These are phyloP conservation scores for Microplitis demolitor DNA, from an alignment of 1,140 invertebrate species.

Conservation along the genomic window DNA sequence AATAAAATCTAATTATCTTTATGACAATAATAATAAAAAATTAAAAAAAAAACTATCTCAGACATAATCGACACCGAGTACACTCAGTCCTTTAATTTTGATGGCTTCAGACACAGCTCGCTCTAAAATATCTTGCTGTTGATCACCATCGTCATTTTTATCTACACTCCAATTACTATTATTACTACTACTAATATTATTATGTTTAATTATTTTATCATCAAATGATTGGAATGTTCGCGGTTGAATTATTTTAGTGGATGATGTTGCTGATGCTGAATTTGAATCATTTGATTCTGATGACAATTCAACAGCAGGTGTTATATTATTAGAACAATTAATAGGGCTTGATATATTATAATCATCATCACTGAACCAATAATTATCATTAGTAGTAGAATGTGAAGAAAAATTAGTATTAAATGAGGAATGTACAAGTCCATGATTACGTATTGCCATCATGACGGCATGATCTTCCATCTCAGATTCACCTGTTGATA, in stretches of 20 bases:
- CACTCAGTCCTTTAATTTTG: conserved; percentile 71
- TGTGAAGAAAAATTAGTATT: conserved; percentile 59
- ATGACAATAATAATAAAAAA: conserved; percentile 4
- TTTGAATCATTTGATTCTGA: conserved; percentile 10
- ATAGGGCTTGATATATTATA: not conserved
- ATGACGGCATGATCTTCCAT: conserved; percentile 66
- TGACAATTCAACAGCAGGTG: not conserved
- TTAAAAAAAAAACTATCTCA: conserved; percentile 35
- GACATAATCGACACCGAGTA: conserved; percentile 59
- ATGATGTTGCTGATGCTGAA: conserved; percentile 10
- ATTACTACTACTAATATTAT: not conserved
- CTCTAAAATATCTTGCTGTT: conserved; percentile 67
- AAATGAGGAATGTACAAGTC: conserved; percentile 41
- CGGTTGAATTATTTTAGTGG: conserved; percentile 18
- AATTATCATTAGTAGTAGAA: conserved; percentile 26
- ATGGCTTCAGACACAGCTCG: conserved; percentile 72
- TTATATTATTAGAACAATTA: conserved; percentile 17
- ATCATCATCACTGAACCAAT: conserved; percentile 12
- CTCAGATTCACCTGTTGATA: conserved; percentile 61
- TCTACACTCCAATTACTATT: conserved; percentile 38
- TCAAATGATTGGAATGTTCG: not conserved
- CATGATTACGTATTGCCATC: conserved; percentile 64
- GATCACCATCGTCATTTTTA: conserved; percentile 47
- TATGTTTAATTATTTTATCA: not conserved
- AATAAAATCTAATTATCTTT: no score